These are phyloP conservation scores for Pissodes strobi DNA, from an alignment of 1,140 invertebrate species.

Conservation along the genomic window DNA sequence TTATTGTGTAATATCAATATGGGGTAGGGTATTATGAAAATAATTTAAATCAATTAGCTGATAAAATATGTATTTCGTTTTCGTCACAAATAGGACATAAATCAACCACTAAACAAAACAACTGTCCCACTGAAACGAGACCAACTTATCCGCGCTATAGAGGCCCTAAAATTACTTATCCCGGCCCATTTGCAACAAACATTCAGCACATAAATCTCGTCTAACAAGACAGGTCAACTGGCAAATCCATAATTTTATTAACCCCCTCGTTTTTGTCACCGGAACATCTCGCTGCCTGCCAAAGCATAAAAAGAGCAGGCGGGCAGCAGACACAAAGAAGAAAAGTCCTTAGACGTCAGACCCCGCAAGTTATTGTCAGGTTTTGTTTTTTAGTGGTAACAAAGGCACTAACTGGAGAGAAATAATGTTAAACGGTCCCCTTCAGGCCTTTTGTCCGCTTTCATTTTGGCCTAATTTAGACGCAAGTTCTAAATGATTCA, in stretches of 20 bases:
- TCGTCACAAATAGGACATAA: too few species aligned
- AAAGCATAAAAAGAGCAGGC: conserved; percentile 6
- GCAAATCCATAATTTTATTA: conserved; percentile 34
- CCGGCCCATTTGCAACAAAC: conserved; percentile 9
- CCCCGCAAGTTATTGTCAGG: conserved; percentile 7
- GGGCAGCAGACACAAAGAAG: neutral
- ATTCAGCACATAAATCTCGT: conserved; percentile 14
- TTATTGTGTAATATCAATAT: too few species aligned
- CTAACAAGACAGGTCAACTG: conserved; percentile 32
- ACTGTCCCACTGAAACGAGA: neutral
- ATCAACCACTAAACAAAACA: neutral
- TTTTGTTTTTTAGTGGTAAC: neutral
- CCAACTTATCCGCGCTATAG: neutral
- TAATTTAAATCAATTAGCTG: too few species aligned
- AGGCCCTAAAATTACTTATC: conserved; percentile 6
- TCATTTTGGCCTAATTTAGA: neutral
- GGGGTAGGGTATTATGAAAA: too few species aligned
- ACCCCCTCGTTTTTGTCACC: conserved; percentile 16
- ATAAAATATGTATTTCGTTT: too few species aligned
- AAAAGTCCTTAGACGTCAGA: conserved; percentile 1
- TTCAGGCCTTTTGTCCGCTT: neutral
- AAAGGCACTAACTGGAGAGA: neutral
- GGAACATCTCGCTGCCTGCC: conserved; percentile 1
- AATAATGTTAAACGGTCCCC: conserved; percentile 1
- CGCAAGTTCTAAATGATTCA: too few species aligned